These are phyloP conservation scores for Malacoraja senta DNA, from an alignment of 2,797 vertebrate species.

Conservation along the genomic window DNA sequence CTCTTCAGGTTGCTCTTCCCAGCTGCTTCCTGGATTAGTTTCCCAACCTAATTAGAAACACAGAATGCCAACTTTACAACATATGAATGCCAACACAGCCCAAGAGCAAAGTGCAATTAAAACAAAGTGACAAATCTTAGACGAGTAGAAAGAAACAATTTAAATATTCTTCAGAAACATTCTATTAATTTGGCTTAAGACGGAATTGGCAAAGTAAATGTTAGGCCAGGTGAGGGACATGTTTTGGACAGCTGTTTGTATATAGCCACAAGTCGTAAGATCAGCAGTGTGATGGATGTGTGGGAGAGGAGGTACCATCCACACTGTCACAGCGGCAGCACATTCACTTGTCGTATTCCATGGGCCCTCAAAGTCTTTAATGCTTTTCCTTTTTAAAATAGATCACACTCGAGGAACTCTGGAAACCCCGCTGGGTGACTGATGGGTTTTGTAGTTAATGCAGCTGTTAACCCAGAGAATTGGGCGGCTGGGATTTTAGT, in stretches of 20 bases:
- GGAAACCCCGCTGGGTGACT: slow-evolving; percentile 15
- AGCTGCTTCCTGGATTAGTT: slow-evolving; percentile 96
- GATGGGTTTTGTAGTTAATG: slow-evolving; percentile 28
- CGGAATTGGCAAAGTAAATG: background rate
- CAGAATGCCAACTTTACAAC: slow-evolving; percentile 10
- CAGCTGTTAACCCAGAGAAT: slow-evolving; percentile 32
- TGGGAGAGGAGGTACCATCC: background rate
- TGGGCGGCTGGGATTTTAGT: slow-evolving; percentile 33
- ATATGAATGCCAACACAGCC: background rate
- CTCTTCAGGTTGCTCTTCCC: slow-evolving; percentile 97
- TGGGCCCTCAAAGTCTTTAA: background rate
- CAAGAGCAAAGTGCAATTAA: background rate
- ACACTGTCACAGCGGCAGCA: background rate
- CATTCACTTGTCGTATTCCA: background rate
- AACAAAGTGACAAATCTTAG: slow-evolving; percentile 4
- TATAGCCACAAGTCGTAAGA: background rate
- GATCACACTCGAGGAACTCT: background rate
- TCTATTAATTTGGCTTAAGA: background rate
- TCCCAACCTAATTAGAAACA: slow-evolving; percentile 76
- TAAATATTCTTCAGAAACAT: slow-evolving; percentile 2
- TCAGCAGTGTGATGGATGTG: background rate
- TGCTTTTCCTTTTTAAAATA: slow-evolving; percentile 15
- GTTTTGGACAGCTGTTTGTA: background rate
- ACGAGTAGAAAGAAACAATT: background rate
- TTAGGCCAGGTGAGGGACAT: background rate